Evolutionary conservation across 2,113 vertebrate species (phyloP).

Genomic region (Otolemur garnettii): DNA sequence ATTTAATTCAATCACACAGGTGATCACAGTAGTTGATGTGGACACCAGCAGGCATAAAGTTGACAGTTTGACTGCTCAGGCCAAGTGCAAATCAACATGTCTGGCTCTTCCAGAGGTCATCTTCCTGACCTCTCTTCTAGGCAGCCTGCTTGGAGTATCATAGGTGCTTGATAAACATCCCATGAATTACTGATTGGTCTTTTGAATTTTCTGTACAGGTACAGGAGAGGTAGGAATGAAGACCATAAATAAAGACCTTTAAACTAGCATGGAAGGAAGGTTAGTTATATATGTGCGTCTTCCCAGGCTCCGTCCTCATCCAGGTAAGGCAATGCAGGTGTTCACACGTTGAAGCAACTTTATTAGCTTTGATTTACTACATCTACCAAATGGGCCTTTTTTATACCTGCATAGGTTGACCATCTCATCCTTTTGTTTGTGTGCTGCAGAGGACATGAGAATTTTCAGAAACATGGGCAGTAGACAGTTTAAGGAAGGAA

Average conservation of each 20-base stretch:
- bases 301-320: no score
- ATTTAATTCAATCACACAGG: background rate
- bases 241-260: background rate
- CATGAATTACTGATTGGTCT: background rate
- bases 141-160: background rate
- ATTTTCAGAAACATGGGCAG: background rate
- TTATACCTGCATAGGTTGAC: background rate
- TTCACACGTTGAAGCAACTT: background rate
- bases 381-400: background rate
- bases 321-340: no score
- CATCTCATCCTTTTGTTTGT: background rate
- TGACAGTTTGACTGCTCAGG: no score
- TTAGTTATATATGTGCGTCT: accelerated
- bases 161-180: background rate
- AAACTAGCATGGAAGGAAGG: background rate
- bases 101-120: background rate
- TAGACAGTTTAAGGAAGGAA: background rate
- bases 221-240: background rate
- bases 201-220: background rate
- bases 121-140: background rate
- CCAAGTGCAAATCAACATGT: background rate
- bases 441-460: background rate
- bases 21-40: accelerated
- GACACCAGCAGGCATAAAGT: accelerated
- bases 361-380: background rate